A percentile compares a stretch with the other conserved stretches of the same genome.
Conservation (phyloP, 2,113 vertebrate genomes). For the Meleagris gallopavo region DNA sequence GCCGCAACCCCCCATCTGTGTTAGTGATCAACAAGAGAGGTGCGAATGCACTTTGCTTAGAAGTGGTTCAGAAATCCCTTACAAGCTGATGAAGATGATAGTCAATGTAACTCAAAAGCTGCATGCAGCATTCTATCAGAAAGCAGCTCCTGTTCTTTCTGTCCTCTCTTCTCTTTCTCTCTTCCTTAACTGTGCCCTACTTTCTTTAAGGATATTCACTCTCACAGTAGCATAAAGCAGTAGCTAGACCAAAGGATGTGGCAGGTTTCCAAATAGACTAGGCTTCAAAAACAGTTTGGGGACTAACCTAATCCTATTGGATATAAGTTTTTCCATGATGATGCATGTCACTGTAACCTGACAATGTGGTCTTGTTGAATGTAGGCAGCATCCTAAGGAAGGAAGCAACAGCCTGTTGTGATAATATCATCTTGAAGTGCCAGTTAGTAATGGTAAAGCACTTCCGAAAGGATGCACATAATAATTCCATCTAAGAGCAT, state of each 20-base stretch:
- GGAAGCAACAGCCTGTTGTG: background rate
- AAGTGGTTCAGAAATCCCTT: background rate
- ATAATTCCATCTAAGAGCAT: background rate
- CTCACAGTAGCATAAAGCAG: background rate
- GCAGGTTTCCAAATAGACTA: background rate
- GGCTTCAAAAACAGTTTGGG: background rate
- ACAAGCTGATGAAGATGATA: background rate
- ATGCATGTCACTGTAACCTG: background rate
- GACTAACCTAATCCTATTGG: background rate
- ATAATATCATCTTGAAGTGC: background rate
- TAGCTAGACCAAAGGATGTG: background rate
- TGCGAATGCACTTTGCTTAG: rapidly evolving
- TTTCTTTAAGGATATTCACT: background rate
- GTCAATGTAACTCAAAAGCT: rapidly evolving
- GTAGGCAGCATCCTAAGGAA: background rate
- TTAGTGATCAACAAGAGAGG: background rate
- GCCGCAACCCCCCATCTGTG: rapidly evolving
- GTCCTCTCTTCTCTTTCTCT: background rate
- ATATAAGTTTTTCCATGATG: background rate
- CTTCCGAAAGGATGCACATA: background rate
- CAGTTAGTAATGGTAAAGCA: background rate
- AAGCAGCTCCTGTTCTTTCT: background rate
- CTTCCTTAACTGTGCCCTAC: background rate
- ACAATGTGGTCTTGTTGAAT: background rate
- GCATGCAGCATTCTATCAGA: background rate